These are phyloP conservation scores for Parambassis ranga DNA, from an alignment of 2,797 vertebrate species.

Conservation along the genomic window DNA sequence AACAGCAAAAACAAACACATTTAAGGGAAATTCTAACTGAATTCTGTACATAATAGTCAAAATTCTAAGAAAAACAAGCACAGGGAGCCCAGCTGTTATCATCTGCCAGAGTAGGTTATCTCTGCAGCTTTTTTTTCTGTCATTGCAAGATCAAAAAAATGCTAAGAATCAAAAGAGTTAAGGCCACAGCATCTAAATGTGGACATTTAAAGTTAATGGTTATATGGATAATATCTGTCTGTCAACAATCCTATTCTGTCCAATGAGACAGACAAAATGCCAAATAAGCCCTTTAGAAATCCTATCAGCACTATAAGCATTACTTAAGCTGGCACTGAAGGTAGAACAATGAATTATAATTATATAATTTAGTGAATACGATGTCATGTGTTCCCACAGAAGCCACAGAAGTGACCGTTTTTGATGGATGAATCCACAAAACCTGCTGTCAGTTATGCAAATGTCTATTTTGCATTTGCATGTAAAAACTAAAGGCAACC, in stretches of 20 bases:
- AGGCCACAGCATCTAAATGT: not conserved
- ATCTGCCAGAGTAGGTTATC: slow-evolving; percentile 2
- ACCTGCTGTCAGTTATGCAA: too few species aligned
- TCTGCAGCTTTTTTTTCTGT: not conserved
- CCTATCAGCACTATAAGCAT: not conserved
- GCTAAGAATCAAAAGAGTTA: not conserved
- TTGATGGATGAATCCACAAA: too few species aligned
- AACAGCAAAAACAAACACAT: not conserved
- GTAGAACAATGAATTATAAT: too few species aligned
- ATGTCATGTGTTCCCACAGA: too few species aligned
- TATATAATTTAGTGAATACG: too few species aligned
- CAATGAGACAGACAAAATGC: not conserved
- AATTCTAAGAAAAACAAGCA: slow-evolving; percentile 4
- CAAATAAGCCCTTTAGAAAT: not conserved
- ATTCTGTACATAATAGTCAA: too few species aligned
- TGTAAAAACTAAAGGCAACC: too few species aligned
- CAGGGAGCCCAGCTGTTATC: not conserved
- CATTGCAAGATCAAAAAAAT: not conserved
- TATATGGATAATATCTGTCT: not conserved
- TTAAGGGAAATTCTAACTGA: not conserved
- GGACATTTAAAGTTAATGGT: not conserved
- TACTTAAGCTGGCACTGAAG: not conserved
- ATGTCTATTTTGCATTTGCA: too few species aligned
- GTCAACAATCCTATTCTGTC: not conserved
- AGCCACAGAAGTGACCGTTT: too few species aligned